Conservation (phyloP, 2,888 invertebrate genomes). For the Phaonia tiefii region DNA sequence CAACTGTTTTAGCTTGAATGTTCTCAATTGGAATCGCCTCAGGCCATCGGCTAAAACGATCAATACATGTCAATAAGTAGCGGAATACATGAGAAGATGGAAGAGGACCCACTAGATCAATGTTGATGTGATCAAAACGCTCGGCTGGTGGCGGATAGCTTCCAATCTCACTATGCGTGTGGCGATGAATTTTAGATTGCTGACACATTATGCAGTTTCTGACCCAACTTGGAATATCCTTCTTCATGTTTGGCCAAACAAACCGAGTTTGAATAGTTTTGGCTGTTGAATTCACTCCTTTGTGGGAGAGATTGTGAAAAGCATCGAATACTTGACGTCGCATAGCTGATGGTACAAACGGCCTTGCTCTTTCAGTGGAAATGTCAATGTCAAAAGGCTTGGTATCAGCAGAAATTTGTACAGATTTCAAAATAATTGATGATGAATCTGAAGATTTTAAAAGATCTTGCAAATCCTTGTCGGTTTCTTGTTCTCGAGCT, state of each 20-base stretch:
- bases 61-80: conserved; percentile 38
- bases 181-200: conserved; percentile 32
- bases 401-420: conserved; percentile 24
- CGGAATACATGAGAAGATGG: conserved; percentile 1
- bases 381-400: neutral
- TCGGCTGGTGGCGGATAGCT: conserved; percentile 18
- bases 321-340: neutral
- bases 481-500: too few relatives aligned
- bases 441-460: conserved; percentile 7
- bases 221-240: conserved; percentile 15
- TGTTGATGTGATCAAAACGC: conserved; percentile 76
- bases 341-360: conserved; percentile 13
- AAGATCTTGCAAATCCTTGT: too few relatives aligned
- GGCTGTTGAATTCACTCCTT: conserved; percentile 12
- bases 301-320: too few relatives aligned
- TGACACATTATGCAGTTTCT: conserved; percentile 42
- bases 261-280: conserved; percentile 49
- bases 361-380: conserved; percentile 8
- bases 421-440: conserved; percentile 9
- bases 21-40: conserved; percentile 30
- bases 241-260: conserved; percentile 60
- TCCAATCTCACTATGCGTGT: conserved; percentile 24
- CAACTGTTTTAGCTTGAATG: neutral
- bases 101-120: conserved; percentile 76
- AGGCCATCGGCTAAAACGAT: conserved; percentile 27